Evolutionary conservation across 2,888 invertebrate species (phyloP).

Genomic region (Ganaspis brasiliensis): DNA sequence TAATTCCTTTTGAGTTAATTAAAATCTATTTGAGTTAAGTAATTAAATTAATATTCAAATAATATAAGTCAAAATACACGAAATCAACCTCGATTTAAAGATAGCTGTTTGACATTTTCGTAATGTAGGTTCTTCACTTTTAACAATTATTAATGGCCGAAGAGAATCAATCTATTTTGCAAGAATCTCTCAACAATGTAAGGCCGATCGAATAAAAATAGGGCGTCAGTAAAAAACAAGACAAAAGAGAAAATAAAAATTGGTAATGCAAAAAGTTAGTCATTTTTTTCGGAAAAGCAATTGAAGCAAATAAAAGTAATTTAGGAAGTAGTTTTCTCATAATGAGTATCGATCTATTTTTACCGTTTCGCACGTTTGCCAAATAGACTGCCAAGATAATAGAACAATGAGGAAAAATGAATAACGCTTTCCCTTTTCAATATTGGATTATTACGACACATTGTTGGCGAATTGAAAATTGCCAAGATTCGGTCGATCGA

Average conservation of each 20-base stretch:
- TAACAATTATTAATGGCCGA: background rate
- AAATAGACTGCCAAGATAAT: background rate
- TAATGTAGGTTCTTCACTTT: background rate
- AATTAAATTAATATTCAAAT: slow-evolving; percentile 8
- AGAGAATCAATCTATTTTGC: background rate
- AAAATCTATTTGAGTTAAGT: background rate
- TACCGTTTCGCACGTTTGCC: no score
- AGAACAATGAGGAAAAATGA: background rate
- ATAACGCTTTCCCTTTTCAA: slow-evolving; percentile 1
- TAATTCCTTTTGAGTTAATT: background rate
- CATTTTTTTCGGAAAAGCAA: no score
- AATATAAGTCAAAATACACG: slow-evolving; percentile 17
- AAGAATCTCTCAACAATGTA: slow-evolving; percentile 9
- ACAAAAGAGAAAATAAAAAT: no score
- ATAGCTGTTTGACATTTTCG: background rate
- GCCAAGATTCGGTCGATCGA: slow-evolving; percentile 32
- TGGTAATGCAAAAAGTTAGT: no score
- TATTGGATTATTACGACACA: background rate
- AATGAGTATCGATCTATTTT: no score
- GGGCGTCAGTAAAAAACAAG: no score
- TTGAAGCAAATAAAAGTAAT: no score
- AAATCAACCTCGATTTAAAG: slow-evolving; percentile 15
- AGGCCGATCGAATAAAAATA: no score
- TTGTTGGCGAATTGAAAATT: background rate
- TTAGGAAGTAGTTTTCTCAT: no score